These are phyloP conservation scores for Cremastinae sp. DNA, from an alignment of 2,888 invertebrate genomes.

Conservation along the genomic window DNA sequence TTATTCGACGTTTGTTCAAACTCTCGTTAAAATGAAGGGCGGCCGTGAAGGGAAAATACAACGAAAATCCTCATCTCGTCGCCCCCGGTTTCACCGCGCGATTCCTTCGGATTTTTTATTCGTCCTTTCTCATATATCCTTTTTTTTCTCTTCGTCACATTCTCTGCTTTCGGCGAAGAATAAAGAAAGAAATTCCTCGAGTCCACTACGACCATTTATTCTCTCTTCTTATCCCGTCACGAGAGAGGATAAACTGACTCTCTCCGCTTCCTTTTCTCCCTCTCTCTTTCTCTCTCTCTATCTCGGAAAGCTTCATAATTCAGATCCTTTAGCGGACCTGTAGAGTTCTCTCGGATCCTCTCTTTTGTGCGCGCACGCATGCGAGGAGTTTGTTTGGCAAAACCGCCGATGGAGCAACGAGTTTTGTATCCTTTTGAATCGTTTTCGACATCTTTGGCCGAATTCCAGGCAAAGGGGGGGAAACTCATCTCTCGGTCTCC, in stretches of 20 bases:
- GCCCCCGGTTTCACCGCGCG: constrained; percentile 24
- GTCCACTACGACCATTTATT: constrained; percentile 35
- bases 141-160: constrained; percentile 40
- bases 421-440: too few relatives aligned
- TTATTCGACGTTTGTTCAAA: constrained; percentile 79
- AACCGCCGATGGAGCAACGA: too few relatives aligned
- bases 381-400: too few relatives aligned
- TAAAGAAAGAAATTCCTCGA: constrained; percentile 58
- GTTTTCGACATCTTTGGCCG: background rate
- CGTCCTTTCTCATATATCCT: too few relatives aligned
- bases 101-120: constrained; percentile 47
- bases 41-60: constrained; percentile 18
- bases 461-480: background rate
- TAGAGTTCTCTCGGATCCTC: constrained; percentile 10
- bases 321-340: constrained; percentile 45
- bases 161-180: constrained; percentile 57
- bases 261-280: constrained; percentile 4
- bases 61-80: background rate
- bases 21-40: constrained; percentile 77
- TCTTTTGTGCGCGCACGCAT: too few relatives aligned
- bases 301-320: constrained; percentile 51
- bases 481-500: background rate
- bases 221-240: constrained; percentile 30
- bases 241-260: constrained; percentile 30
- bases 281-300: constrained; percentile 3